Conservation (phyloP, 64 coral and sea anemone species). For the Astreopora myriophthalma region DNA sequence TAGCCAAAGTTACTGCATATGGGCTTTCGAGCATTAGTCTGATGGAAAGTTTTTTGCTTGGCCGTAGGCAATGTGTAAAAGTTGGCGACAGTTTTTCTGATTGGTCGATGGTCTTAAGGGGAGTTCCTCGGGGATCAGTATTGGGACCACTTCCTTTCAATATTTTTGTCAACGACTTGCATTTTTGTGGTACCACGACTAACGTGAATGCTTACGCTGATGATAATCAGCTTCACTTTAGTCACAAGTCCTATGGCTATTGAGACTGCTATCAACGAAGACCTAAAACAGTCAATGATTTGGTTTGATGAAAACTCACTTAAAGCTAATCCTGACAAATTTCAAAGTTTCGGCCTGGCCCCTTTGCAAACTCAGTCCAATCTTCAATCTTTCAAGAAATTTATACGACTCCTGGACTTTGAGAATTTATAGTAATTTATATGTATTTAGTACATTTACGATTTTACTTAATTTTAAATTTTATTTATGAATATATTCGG, state of each 20-base stretch:
- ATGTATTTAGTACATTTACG: too few species aligned
- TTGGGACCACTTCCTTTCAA: background rate
- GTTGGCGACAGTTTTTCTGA: too few species aligned
- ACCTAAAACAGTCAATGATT: background rate
- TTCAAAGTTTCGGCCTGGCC: too few species aligned
- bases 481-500: too few species aligned
- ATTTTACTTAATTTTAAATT: too few species aligned
- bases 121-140: background rate
- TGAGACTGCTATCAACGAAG: conserved; percentile 39
- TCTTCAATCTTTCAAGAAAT: too few species aligned
- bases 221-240: conserved; percentile 64
- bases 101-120: background rate
- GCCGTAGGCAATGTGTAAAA: background rate
- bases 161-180: background rate
- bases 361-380: too few species aligned
- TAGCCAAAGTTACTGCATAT: background rate
- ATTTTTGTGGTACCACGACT: background rate
- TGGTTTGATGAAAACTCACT: conserved; percentile 18
- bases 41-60: background rate
- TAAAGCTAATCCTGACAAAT: conserved; percentile 47
- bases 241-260: conserved; percentile 31
- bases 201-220: conserved; percentile 18
- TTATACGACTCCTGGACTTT: too few species aligned
- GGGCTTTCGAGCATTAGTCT: background rate
- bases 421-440: too few species aligned